These are phyloP conservation scores for Tetramorium alpestre DNA, from an alignment of 1,140 invertebrate species.

Conservation along the genomic window DNA sequence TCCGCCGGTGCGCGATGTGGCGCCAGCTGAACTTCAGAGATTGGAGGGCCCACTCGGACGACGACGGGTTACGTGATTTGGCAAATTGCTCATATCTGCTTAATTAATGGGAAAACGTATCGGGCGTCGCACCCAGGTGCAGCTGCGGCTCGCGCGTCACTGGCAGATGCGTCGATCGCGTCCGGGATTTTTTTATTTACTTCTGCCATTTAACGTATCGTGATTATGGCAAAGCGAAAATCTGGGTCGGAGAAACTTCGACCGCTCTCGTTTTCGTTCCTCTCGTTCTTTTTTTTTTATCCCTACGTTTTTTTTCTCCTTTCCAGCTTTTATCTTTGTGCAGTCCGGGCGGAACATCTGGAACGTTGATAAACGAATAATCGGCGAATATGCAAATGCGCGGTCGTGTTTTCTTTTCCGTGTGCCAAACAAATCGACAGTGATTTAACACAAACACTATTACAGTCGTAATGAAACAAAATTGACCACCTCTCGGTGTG, in stretches of 20 bases:
- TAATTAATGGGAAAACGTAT: slow-evolving; percentile 63
- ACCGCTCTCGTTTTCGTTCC: slow-evolving; percentile 48
- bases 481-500: neutral
- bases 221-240: slow-evolving; percentile 52
- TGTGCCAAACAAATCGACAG: neutral
- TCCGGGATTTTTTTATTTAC: slow-evolving; percentile 55
- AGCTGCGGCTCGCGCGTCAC: slow-evolving; percentile 6
- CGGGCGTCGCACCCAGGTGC: slow-evolving; percentile 39
- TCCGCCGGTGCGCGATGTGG: slow-evolving; percentile 8
- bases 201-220: slow-evolving; percentile 50
- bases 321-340: slow-evolving; percentile 23
- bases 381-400: slow-evolving; percentile 33
- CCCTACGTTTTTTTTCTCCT: neutral
- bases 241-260: slow-evolving; percentile 62
- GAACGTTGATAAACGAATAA: slow-evolving; percentile 20
- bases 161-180: slow-evolving; percentile 49
- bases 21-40: slow-evolving; percentile 55
- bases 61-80: slow-evolving; percentile 56
- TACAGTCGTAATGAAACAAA: neutral
- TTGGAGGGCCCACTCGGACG: slow-evolving; percentile 25
- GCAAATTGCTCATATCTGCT: slow-evolving; percentile 58
- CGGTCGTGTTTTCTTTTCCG: neutral
- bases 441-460: neutral
- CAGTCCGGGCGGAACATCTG: slow-evolving; percentile 22
- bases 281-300: slow-evolving; percentile 20